Evolutionary conservation across 2,797 vertebrate genomes (phyloP).

Genomic region (Chiropotes sagulatus): DNA sequence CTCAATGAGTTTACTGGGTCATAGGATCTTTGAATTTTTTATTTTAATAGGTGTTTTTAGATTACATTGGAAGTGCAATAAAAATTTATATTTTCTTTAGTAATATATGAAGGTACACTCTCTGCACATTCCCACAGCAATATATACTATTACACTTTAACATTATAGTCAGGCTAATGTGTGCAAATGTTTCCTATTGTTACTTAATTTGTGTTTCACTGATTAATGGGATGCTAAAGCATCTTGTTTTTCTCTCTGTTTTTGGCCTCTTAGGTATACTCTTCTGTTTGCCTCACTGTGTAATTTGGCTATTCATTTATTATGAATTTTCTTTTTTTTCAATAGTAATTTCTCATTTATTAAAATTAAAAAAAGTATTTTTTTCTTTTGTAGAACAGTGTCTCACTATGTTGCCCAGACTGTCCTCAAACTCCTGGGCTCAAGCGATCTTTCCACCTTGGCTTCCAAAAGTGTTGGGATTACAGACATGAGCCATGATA

Average conservation of each 20-base stretch:
- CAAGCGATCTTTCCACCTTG: too few relatives aligned
- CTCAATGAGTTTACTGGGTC: background rate
- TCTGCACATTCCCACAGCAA: background rate
- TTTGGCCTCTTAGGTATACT: background rate
- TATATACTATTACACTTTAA: background rate
- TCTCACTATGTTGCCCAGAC: too few relatives aligned
- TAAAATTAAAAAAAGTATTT: background rate
- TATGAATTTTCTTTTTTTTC: too few relatives aligned
- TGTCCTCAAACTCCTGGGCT: too few relatives aligned
- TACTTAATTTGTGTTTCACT: background rate
- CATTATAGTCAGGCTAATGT: background rate
- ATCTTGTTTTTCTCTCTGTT: background rate
- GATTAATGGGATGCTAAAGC: background rate
- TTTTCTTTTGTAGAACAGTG: too few relatives aligned
- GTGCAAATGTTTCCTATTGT: background rate
- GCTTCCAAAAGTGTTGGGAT: too few relatives aligned
- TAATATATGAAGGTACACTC: background rate
- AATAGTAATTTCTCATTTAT: too few relatives aligned
- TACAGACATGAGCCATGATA: too few relatives aligned
- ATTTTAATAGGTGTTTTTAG: background rate
- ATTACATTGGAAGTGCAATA: background rate
- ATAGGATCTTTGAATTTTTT: background rate
- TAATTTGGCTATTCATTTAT: background rate
- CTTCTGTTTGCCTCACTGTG: background rate
- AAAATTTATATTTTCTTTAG: background rate